Conservation (phyloP, 2,113 vertebrate species). For the Phodopus roborovskii region DNA sequence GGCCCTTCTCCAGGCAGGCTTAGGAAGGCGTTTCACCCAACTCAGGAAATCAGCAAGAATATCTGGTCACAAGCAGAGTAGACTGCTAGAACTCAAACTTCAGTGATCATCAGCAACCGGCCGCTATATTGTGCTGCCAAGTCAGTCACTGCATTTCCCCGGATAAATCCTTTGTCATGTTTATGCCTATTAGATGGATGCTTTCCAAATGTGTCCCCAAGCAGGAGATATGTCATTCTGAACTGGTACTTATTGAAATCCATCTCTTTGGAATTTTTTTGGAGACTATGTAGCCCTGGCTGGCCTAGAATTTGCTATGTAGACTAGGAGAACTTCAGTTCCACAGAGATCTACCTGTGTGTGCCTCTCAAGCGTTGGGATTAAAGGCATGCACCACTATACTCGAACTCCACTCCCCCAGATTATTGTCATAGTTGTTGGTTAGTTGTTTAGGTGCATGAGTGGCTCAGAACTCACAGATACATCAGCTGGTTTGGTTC, state of each 20-base stretch:
- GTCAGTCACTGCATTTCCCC: neutral
- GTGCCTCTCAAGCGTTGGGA: neutral
- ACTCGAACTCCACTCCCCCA: neutral
- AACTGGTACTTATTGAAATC: neutral
- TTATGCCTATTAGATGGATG: neutral
- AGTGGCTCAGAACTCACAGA: neutral
- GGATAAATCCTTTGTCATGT: neutral
- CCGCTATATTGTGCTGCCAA: neutral
- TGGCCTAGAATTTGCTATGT: neutral
- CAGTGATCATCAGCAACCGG: neutral
- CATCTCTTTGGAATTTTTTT: neutral
- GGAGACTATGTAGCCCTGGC: neutral
- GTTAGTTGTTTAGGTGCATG: neutral
- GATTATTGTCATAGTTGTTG: neutral
- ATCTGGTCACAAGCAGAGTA: neutral
- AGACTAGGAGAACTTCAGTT: neutral
- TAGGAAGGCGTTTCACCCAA: neutral
- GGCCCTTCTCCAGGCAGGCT: constrained; percentile 2
- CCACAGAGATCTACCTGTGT: neutral
- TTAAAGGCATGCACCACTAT: neutral
- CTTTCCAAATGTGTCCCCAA: neutral
- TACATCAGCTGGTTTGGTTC: neutral
- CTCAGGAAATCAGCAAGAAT: neutral
- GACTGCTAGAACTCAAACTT: neutral
- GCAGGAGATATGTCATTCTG: neutral